Evolutionary conservation across 1,140 invertebrate species (phyloP).

Genomic region (Drosophila hydei): DNA sequence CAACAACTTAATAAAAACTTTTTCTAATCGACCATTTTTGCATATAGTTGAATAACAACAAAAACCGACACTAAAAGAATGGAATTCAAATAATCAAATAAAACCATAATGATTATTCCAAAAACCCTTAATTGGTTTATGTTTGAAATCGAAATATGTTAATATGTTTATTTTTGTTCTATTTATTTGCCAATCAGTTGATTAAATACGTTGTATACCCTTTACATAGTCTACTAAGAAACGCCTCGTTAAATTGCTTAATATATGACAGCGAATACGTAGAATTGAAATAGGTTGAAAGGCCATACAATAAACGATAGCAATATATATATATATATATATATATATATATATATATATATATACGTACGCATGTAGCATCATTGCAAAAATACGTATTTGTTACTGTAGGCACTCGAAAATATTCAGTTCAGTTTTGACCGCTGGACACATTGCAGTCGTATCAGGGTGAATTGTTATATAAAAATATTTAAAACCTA

Average conservation of each 20-base stretch:
- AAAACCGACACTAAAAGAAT: conserved; percentile 70
- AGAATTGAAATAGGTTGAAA: conserved; percentile 4
- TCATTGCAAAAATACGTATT: background rate
- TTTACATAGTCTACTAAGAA: too few relatives aligned
- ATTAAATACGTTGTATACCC: too few relatives aligned
- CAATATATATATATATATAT: conserved; percentile 5
- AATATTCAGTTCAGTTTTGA: conserved; percentile 16
- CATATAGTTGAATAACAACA: conserved; percentile 77
- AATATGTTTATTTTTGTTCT: background rate
- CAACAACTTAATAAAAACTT: conserved; percentile 52
- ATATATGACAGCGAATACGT: background rate
- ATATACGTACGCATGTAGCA: background rate
- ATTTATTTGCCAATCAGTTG: background rate
- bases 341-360: background rate
- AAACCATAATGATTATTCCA: conserved; percentile 68
- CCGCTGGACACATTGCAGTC: background rate
- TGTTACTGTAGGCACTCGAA: conserved; percentile 8
- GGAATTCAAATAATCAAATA: conserved; percentile 81
- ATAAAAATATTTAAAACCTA: background rate
- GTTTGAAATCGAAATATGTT: too few relatives aligned
- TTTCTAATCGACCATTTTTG: conserved; percentile 80
- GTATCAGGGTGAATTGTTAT: background rate
- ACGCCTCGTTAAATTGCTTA: background rate
- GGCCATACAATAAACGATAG: conserved; percentile 19
- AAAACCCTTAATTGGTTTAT: conserved; percentile 9